Conservation (phyloP, 2,113 vertebrate genomes). For the Platysternon megacephalum region DNA sequence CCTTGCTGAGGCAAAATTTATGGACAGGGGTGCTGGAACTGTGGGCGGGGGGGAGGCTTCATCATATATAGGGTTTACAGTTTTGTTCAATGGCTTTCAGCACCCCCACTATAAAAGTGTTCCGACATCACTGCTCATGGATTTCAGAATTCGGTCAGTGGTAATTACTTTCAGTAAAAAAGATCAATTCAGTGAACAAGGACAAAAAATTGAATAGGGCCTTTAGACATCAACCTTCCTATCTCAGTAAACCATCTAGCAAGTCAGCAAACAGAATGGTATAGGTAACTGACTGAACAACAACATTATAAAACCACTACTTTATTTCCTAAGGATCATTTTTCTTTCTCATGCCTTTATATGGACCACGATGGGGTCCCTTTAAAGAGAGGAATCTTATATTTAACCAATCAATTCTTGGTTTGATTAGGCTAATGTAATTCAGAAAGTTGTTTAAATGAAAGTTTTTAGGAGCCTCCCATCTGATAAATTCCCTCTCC, state of each 20-base stretch:
- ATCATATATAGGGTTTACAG: too few species aligned
- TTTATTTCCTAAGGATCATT: too few species aligned
- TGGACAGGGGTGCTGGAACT: too few species aligned
- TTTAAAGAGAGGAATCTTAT: too few species aligned
- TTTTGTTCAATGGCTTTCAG: too few species aligned
- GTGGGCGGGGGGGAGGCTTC: too few species aligned
- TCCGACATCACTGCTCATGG: not conserved
- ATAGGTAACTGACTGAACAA: too few species aligned
- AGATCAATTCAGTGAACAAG: not conserved
- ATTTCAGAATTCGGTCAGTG: not conserved
- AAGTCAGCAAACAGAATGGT: not conserved
- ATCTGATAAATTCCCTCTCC: not conserved
- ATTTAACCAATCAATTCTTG: not conserved
- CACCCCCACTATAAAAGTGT: too few species aligned
- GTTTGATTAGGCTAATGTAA: not conserved
- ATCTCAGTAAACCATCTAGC: not conserved
- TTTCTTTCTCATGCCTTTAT: too few species aligned
- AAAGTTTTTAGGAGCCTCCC: not conserved
- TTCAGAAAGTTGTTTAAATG: not conserved
- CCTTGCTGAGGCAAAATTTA: not conserved
- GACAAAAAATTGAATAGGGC: not conserved
- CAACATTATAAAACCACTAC: too few species aligned
- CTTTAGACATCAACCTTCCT: not conserved
- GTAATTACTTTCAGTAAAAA: not conserved
- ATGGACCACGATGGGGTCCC: too few species aligned